phyloP scores from a whole-genome alignment of 2,113 vertebrate genomes.

The Rafetus swinhoei region DNA sequence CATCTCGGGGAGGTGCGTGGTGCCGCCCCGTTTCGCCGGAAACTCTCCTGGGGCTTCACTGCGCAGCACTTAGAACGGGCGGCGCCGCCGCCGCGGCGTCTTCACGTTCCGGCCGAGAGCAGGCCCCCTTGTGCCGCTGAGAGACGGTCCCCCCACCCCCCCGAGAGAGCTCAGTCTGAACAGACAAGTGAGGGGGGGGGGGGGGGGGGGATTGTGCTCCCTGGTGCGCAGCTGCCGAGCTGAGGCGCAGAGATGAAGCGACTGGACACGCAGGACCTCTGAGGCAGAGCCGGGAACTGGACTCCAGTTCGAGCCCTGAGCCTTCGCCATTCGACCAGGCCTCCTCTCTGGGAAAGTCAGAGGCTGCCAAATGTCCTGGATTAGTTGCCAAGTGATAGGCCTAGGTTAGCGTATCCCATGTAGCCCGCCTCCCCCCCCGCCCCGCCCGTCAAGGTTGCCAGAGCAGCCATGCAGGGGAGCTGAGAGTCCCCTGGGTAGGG shows the following conservation, averaged over 20 bases:
- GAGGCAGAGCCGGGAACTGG: not conserved
- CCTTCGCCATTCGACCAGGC: not conserved
- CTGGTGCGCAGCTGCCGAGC: not conserved
- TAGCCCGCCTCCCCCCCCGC: not conserved
- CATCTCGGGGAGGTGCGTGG: not conserved
- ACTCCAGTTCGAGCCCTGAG: not conserved
- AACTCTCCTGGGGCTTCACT: not conserved
- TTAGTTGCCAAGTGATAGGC: not conserved
- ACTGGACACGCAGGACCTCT: not conserved
- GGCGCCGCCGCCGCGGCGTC: fast-evolving
- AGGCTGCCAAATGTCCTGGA: not conserved
- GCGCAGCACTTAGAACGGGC: too few species aligned
- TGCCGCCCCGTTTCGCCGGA: not conserved
- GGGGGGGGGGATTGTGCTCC: not conserved
- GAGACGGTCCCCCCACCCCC: not conserved
- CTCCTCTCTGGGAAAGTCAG: not conserved
- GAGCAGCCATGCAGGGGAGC: not conserved
- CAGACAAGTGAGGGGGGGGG: not conserved
- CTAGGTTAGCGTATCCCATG: not conserved
- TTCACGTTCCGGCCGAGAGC: fast-evolving
- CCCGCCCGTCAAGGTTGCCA: not conserved
- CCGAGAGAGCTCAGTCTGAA: not conserved
- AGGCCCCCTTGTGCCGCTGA: not conserved
- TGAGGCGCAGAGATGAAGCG: not conserved
- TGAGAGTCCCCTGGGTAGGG: fast-evolving